Evolutionary conservation across 2,113 vertebrate species (phyloP), one percentile per base, ranked within the genome.

Genomic region (Benitochromis conjunctus): DNA sequence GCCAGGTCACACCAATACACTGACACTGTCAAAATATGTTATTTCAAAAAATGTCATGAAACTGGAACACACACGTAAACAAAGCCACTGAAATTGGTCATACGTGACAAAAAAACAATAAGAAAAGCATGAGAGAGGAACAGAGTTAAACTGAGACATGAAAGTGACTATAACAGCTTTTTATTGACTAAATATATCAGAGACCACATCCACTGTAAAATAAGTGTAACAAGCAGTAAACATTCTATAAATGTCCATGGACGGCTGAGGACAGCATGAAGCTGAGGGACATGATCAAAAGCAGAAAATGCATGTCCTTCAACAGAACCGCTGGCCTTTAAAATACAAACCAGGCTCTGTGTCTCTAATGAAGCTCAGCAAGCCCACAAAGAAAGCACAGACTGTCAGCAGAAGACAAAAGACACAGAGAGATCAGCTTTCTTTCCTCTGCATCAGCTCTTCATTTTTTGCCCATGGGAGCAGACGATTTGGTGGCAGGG

Each of bases 221-320:
- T 18, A 69, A 14, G 26, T 58, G 19, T 31, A 13, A 10, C 16
- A 57, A 80, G 21, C 26, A 48, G 26, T 38, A 26, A 55, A 48
- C 1, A 26, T n/a, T 24, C 19, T 48, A 38, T 16, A 24, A 31
- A 76, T 79, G 36, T 79, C 74, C 48, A 58, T 9, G 46, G n/a
- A 66, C 18, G 10, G 7, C 34, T 18, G 5, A 46, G 82, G 79
- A 58, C 53, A 62, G 16, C 1, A 53, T 62, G 66, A 84, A 38
- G 80, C 46, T 66, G 38, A 58, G 21, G 58, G 80, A n/a, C n/a
- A 48, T 57, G 82, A 92, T 93, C 79, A 91, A 92, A 91, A 81
- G 69, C n/a, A 58, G 46, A 66, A 86, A 88, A 87, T 69, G 56
- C 24, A 41, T 46, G 34, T 84, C 86, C 86, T 89, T 94, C 80